Percentiles rank a stretch among this genome's conserved stretches.
These are phyloP conservation scores for Ericerus pela DNA, from an alignment of 1,140 invertebrate species.

Conservation along the genomic window DNA sequence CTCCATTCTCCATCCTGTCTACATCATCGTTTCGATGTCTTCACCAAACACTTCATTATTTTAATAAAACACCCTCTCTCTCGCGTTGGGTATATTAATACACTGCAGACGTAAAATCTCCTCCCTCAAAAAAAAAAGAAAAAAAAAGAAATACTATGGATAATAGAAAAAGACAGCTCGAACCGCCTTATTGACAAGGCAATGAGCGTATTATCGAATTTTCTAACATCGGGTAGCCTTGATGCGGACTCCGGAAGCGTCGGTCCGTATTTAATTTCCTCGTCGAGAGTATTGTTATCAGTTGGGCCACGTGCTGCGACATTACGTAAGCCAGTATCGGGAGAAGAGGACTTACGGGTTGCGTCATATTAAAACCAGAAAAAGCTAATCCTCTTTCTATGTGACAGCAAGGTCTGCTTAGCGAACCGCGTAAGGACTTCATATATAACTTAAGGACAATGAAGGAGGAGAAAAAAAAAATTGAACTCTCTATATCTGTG, in stretches of 20 bases:
- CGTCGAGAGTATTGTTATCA: conserved; percentile 6
- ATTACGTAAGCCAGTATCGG: background rate
- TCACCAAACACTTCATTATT: no score
- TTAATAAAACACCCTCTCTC: no score
- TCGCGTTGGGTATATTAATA: no score
- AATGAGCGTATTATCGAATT: conserved; percentile 5
- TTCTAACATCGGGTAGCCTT: background rate
- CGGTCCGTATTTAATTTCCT: conserved; percentile 11
- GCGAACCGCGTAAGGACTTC: conserved; percentile 9
- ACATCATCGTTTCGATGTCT: no score
- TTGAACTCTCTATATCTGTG: no score
- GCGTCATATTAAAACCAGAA: conserved; percentile 11
- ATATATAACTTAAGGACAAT: conserved; percentile 9
- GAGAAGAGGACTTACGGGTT: background rate
- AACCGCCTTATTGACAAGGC: background rate
- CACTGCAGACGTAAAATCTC: no score
- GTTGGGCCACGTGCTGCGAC: conserved; percentile 8
- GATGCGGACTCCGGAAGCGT: conserved; percentile 8
- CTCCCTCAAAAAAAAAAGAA: no score
- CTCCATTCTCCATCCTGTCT: no score
- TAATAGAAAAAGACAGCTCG: no score
- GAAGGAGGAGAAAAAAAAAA: no score
- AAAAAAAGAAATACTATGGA: no score
- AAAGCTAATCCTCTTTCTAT: conserved; percentile 8
- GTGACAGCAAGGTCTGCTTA: conserved; percentile 7